These are phyloP conservation scores for Plebejus anna DNA, from an alignment of 2,888 invertebrate genomes.

Conservation along the genomic window DNA sequence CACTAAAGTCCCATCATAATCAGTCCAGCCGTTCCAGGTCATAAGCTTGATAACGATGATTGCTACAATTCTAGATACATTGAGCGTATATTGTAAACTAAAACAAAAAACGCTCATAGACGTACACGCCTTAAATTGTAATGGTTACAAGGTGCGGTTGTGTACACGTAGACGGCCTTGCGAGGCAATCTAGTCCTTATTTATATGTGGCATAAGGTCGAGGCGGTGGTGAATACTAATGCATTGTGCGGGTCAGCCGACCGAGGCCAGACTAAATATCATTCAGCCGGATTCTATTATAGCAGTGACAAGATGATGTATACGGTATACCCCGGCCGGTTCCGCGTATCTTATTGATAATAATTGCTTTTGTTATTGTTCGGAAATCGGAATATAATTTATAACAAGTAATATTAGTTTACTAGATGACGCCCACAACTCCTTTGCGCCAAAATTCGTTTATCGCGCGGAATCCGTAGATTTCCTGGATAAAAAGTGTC, in stretches of 20 bases:
- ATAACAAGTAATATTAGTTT: background rate
- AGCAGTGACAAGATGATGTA: constrained; percentile 22
- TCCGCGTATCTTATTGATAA: constrained; percentile 21
- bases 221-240: constrained; percentile 42
- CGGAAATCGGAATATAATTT: background rate
- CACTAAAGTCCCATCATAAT: no score
- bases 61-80: background rate
- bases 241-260: constrained; percentile 55
- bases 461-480: no score
- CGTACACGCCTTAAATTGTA: constrained; percentile 47
- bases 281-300: constrained; percentile 55
- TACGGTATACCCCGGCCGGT: constrained; percentile 3
- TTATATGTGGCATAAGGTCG: constrained; percentile 41
- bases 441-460: no score
- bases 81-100: constrained; percentile 1
- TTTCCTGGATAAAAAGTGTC: no score
- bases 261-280: constrained; percentile 72
- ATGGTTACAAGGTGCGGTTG: constrained; percentile 51
- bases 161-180: constrained; percentile 37
- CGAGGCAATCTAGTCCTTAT: constrained; percentile 45
- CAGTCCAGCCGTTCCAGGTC: no score
- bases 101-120: constrained; percentile 46
- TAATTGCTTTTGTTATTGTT: constrained; percentile 7
- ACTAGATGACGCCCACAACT: no score
- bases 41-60: background rate